A percentile compares a stretch with the other conserved stretches of the same genome.
Evolutionary conservation across 2,797 vertebrate genomes (phyloP).

Genomic region (Tenualosa thibaudeaui): DNA sequence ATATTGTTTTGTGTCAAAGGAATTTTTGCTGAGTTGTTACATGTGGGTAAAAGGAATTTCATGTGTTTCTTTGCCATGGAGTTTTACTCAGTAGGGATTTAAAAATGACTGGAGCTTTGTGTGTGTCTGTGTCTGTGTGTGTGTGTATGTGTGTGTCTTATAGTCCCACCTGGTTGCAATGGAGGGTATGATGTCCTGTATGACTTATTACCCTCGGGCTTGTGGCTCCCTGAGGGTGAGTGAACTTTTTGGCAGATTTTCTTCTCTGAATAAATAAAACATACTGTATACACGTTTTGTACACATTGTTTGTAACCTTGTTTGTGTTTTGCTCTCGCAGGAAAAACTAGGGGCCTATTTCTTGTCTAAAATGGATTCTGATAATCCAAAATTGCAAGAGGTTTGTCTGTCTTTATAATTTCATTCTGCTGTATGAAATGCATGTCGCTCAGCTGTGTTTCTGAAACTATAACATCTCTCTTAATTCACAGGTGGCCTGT

Average conservation of each 20-base stretch:
- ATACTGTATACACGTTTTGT: background rate
- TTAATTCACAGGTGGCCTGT: conserved; percentile 77
- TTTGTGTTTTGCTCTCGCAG: conserved; percentile 59
- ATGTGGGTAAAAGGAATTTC: too few species aligned
- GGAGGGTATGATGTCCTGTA: conserved; percentile 88
- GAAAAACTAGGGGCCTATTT: conserved; percentile 88
- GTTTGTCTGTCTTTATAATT: conserved; percentile 58
- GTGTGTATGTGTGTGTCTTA: background rate
- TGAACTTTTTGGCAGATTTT: background rate
- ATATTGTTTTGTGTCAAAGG: too few species aligned
- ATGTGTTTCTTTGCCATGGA: too few species aligned
- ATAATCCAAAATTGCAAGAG: conserved; percentile 82
- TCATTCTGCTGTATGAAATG: background rate
- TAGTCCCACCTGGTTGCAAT: conserved; percentile 81
- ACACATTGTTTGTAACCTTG: background rate
- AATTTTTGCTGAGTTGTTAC: too few species aligned
- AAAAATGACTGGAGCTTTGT: too few species aligned
- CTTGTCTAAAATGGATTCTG: conserved; percentile 82
- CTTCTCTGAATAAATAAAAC: background rate
- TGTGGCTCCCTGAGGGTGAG: conserved; percentile 86
- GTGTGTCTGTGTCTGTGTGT: background rate
- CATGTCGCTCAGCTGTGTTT: background rate
- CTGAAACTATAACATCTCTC: background rate
- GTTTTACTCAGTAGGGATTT: too few species aligned
- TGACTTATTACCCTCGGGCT: conserved; percentile 85